These are phyloP conservation scores for Dinocampus coccinellae DNA, from an alignment of 2,888 invertebrate genomes.

Conservation along the genomic window DNA sequence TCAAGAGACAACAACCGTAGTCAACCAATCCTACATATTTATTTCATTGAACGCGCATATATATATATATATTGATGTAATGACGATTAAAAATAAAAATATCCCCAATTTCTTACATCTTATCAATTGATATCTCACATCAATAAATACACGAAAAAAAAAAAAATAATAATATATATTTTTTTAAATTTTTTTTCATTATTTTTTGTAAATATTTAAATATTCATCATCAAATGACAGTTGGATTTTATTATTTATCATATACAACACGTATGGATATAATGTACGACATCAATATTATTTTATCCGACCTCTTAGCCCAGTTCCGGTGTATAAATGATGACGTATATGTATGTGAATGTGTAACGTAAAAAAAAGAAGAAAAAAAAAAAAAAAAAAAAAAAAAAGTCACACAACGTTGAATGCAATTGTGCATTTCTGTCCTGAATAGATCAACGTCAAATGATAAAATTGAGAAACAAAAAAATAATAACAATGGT, in stretches of 20 bases:
- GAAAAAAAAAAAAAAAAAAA: not conserved
- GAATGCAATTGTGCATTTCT: not conserved
- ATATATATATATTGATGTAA: not conserved
- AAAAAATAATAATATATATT: no score
- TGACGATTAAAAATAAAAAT: not conserved
- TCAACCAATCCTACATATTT: constrained; percentile 10
- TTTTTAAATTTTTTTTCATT: no score
- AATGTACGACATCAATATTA: not conserved
- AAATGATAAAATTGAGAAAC: not conserved
- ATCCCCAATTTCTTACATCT: no score
- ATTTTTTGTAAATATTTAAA: no score
- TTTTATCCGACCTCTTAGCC: constrained; percentile 40
- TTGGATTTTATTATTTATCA: no score
- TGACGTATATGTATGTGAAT: constrained; percentile 24
- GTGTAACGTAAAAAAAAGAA: no score
- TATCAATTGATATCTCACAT: no score
- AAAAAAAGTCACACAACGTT: constrained; percentile 16
- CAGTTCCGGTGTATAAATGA: constrained; percentile 33
- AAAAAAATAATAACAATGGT: no score
- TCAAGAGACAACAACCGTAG: constrained; percentile 7
- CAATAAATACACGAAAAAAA: no score
- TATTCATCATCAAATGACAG: no score
- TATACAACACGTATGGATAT: not conserved
- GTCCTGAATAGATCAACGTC: constrained; percentile 13
- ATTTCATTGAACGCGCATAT: not conserved